Evolutionary conservation across 2,113 vertebrate species (phyloP).

Genomic region (Caranx ignobilis): DNA sequence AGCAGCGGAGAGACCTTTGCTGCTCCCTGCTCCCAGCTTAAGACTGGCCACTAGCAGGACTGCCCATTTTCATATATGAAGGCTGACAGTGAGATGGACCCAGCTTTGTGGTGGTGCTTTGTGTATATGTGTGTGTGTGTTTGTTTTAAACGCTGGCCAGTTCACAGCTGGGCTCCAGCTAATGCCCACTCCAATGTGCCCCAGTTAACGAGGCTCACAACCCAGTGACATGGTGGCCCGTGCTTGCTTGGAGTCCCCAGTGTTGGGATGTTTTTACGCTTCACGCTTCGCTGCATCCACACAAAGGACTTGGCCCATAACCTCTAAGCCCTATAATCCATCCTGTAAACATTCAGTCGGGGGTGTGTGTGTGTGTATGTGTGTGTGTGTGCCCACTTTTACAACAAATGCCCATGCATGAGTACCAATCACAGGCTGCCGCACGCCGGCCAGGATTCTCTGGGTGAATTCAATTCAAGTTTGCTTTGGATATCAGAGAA

Average conservation of each 20-base stretch:
- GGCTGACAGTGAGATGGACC: constrained; percentile 16
- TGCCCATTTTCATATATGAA: background rate
- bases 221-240: constrained; percentile 45
- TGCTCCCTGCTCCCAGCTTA: background rate
- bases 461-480: constrained; percentile 20
- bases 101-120: constrained; percentile 23
- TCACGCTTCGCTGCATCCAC: constrained; percentile 73
- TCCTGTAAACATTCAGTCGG: constrained; percentile 68
- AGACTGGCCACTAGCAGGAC: background rate
- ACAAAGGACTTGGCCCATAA: constrained; percentile 79
- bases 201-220: constrained; percentile 62
- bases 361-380: background rate
- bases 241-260: constrained; percentile 45
- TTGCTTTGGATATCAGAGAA: background rate
- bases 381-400: constrained; percentile 54
- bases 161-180: constrained; percentile 61
- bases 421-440: constrained; percentile 5
- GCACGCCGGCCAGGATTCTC: constrained; percentile 2
- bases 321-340: constrained; percentile 77
- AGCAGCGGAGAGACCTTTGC: constrained; percentile 28
- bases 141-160: constrained; percentile 27
- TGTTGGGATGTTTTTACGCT: constrained; percentile 72
- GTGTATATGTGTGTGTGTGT: constrained; percentile 35
- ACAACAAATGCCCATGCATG: constrained; percentile 63
- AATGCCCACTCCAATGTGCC: constrained; percentile 57